Conservation (phyloP, 2,888 invertebrate genomes). For the Tiliacea aurago region DNA sequence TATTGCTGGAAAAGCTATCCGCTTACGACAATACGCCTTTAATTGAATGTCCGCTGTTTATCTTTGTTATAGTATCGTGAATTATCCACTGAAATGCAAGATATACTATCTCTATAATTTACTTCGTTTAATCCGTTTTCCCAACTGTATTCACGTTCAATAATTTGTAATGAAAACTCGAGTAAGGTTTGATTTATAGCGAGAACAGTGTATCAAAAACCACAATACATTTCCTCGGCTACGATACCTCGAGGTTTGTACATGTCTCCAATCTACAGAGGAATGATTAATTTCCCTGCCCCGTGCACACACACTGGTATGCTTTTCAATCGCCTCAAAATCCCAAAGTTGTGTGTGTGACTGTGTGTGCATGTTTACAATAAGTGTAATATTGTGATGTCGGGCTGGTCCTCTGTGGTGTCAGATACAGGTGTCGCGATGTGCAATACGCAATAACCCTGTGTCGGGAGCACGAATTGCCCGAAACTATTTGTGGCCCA, state of each 20-base stretch:
- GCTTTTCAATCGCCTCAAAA: constrained; percentile 46
- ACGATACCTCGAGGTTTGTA: constrained; percentile 64
- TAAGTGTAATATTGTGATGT: constrained; percentile 77
- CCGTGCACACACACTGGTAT: constrained; percentile 51
- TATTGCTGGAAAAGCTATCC: constrained; percentile 68
- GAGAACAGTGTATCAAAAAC: constrained; percentile 55
- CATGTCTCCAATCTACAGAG: constrained; percentile 62
- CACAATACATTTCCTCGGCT: constrained; percentile 50
- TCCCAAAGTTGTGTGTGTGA: constrained; percentile 15
- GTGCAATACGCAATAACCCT: constrained; percentile 79
- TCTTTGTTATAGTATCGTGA: constrained; percentile 57
- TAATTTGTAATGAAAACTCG: constrained; percentile 38
- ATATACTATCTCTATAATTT: constrained; percentile 37
- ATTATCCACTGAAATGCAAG: constrained; percentile 39
- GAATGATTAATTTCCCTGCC: constrained; percentile 70
- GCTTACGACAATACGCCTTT: constrained; percentile 70
- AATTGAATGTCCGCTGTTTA: constrained; percentile 77
- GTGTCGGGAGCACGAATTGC: constrained; percentile 70
- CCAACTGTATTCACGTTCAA: constrained; percentile 24
- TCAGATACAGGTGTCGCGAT: constrained; percentile 83
- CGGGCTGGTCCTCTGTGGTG: constrained; percentile 70
- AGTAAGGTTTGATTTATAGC: constrained; percentile 42
- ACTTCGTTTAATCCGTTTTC: constrained; percentile 19
- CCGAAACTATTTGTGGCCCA: constrained; percentile 73
- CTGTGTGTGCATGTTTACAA: constrained; percentile 68